phyloP scores from a whole-genome alignment of 2,797 vertebrate species.

The Sparidentex hasta region DNA sequence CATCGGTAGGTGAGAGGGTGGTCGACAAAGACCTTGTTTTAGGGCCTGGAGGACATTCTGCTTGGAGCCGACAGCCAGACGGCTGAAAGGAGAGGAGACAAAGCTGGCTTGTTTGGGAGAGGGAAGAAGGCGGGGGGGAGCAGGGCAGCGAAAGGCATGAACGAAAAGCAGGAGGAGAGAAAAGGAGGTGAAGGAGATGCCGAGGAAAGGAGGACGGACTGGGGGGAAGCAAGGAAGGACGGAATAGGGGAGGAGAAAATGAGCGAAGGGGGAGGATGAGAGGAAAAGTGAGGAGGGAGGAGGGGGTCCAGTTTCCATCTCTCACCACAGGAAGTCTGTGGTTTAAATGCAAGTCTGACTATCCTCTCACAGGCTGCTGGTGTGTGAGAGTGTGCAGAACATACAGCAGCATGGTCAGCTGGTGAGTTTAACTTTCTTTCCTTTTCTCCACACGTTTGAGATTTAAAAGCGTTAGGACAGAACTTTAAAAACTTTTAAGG shows the following conservation, averaged over 20 bases:
- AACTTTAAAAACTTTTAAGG: neutral
- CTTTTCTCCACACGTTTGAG: neutral
- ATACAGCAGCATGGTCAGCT: conserved; percentile 78
- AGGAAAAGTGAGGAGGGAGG: conserved; percentile 18
- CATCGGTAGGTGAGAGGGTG: neutral
- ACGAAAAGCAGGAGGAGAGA: conserved; percentile 12
- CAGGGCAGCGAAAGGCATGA: conserved; percentile 26
- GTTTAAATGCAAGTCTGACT: conserved; percentile 50
- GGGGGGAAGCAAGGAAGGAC: conserved; percentile 8
- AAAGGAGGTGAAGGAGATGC: conserved; percentile 15
- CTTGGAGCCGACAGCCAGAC: conserved; percentile 42
- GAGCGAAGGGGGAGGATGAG: conserved; percentile 5
- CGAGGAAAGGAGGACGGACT: neutral
- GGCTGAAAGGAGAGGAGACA: conserved; percentile 74
- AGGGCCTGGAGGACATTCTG: conserved; percentile 40
- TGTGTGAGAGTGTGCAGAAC: conserved; percentile 13
- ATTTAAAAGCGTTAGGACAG: neutral
- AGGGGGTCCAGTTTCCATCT: conserved; percentile 48
- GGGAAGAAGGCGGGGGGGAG: conserved; percentile 8
- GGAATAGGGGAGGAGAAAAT: conserved; percentile 38
- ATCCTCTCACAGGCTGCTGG: conserved; percentile 17
- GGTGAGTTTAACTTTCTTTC: conserved; percentile 71
- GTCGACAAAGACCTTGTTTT: conserved; percentile 40
- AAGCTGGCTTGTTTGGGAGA: conserved; percentile 73
- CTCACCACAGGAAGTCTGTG: conserved; percentile 60